A percentile compares a stretch with the other conserved stretches of the same genome.
Conservation (phyloP, 1,140 invertebrate genomes). For the Leptinotarsa texana region DNA sequence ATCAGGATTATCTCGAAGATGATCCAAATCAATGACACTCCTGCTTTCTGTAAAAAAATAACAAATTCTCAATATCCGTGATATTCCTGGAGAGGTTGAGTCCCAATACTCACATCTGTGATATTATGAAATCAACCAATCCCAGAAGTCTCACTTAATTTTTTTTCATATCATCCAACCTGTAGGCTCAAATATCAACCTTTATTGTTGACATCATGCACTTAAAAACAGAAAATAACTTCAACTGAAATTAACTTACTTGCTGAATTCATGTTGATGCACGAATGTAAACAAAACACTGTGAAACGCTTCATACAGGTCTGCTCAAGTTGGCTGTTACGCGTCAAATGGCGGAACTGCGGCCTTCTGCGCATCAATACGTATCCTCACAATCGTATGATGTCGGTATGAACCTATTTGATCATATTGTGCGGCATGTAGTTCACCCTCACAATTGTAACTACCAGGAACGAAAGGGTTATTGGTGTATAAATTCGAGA, state of each 20-base stretch:
- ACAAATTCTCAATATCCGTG: slow-evolving; percentile 6
- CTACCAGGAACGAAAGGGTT: no score
- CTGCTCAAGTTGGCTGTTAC: slow-evolving; percentile 5
- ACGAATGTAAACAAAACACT: slow-evolving; percentile 7
- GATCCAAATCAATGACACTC: slow-evolving; percentile 3
- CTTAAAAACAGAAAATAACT: slow-evolving; percentile 1
- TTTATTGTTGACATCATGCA: slow-evolving; percentile 1
- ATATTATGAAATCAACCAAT: slow-evolving; percentile 5
- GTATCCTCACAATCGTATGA: slow-evolving; percentile 3
- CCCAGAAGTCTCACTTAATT: neutral
- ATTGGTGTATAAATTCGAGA: no score
- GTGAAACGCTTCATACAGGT: neutral
- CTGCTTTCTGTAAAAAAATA: slow-evolving; percentile 4
- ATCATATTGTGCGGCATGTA: neutral
- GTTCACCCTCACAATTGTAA: no score
- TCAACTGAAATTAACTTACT: slow-evolving; percentile 1
- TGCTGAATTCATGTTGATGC: slow-evolving; percentile 6
- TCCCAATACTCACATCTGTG: slow-evolving; percentile 2
- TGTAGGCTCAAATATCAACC: slow-evolving; percentile 6
- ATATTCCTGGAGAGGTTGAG: slow-evolving; percentile 6
- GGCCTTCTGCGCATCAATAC: slow-evolving; percentile 1
- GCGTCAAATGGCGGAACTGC: neutral
- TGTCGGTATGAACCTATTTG: neutral
- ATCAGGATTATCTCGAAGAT: slow-evolving; percentile 6
- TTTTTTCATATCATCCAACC: neutral